Conservation (phyloP, 2,888 invertebrate genomes). For the Eubasilissa splendida region DNA sequence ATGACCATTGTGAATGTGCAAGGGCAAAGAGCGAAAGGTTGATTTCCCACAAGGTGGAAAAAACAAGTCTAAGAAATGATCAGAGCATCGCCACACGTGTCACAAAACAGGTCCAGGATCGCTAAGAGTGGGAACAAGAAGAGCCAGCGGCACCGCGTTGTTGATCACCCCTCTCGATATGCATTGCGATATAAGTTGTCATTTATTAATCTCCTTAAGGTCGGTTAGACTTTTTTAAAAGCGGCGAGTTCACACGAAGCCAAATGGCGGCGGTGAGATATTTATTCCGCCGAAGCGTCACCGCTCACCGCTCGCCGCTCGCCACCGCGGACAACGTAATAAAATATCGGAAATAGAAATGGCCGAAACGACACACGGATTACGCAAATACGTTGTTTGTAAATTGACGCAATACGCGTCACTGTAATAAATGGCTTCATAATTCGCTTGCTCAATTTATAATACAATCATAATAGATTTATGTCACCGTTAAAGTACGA, state of each 20-base stretch:
- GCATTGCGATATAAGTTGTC: constrained; percentile 27
- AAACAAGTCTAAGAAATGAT: too few relatives aligned
- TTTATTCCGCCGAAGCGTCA: neutral
- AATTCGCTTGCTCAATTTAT: too few relatives aligned
- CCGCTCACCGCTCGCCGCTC: neutral
- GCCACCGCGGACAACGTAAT: neutral
- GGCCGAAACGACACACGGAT: neutral
- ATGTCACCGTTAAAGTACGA: too few relatives aligned
- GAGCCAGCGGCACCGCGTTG: constrained; percentile 12
- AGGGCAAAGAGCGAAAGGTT: neutral
- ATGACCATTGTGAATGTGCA: neutral
- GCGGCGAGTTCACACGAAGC: constrained; percentile 2
- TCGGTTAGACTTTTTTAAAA: constrained; percentile 31
- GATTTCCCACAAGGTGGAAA: neutral
- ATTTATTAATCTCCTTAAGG: constrained; percentile 43
- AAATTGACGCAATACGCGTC: constrained; percentile 13
- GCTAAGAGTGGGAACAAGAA: too few relatives aligned
- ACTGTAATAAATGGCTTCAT: too few relatives aligned
- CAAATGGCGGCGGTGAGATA: too few relatives aligned
- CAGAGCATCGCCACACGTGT: too few relatives aligned
- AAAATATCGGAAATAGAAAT: constrained; percentile 10
- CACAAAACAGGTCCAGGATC: too few relatives aligned
- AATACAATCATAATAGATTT: too few relatives aligned
- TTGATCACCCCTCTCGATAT: constrained; percentile 40
- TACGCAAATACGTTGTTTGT: neutral